Conservation (phyloP, 2,113 vertebrate genomes). For the Hirundichthys speculiger region DNA sequence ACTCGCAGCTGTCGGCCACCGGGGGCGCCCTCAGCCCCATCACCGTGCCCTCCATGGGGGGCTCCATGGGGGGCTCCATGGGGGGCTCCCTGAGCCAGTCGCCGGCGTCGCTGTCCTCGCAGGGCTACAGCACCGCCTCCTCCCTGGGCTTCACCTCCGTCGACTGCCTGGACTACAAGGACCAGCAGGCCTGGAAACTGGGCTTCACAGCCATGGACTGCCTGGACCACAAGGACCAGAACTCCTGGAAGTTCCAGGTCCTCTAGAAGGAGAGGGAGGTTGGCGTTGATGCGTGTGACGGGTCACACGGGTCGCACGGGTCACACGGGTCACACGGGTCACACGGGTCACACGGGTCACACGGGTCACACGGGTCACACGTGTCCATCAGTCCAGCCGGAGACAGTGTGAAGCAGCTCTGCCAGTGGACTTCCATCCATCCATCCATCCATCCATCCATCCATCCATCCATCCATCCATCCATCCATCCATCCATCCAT, state of each 20-base stretch:
- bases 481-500: neutral
- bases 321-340: conserved; percentile 11
- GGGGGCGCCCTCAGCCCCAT: conserved; percentile 85
- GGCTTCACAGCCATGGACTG: conserved; percentile 87
- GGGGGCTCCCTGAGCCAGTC: conserved; percentile 86
- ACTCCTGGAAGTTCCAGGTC: conserved; percentile 90
- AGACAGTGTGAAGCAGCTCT: conserved; percentile 38
- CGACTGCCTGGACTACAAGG: conserved; percentile 90
- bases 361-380: conserved; percentile 7
- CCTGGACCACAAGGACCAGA: conserved; percentile 89
- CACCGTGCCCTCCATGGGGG: conserved; percentile 82
- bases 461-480: conserved; percentile 16
- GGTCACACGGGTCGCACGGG: too few relatives aligned
- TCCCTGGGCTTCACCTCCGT: conserved; percentile 85
- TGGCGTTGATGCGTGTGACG: conserved; percentile 5
- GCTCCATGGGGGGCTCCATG: conserved; percentile 84
- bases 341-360: conserved; percentile 8
- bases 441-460: neutral
- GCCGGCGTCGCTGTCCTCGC: conserved; percentile 82
- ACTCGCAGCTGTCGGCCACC: conserved; percentile 83
- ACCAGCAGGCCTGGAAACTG: conserved; percentile 87
- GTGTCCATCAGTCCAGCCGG: conserved; percentile 19
- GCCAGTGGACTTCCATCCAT: conserved; percentile 29
- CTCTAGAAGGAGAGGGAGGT: conserved; percentile 70
- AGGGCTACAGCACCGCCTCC: conserved; percentile 82